Evolutionary conservation across 2,888 invertebrate species (phyloP).

Genomic region (Serrognathus titanus): DNA sequence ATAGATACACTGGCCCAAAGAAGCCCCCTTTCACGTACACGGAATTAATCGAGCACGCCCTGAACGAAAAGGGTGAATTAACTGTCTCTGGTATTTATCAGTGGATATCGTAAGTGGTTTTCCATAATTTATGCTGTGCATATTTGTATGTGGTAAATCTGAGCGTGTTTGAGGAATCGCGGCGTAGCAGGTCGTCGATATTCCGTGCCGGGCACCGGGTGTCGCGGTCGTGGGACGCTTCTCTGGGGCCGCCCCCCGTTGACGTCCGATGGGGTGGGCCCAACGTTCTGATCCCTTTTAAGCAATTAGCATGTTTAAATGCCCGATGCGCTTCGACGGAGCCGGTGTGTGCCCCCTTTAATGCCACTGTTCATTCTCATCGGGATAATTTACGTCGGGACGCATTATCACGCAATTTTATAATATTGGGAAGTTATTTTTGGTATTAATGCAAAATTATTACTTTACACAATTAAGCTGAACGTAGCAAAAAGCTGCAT

Average conservation of each 20-base stretch:
- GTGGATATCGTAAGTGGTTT: conserved; percentile 84
- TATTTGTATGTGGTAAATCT: conserved; percentile 33
- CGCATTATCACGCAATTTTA: too few species aligned
- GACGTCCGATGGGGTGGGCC: conserved; percentile 8
- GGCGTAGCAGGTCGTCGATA: conserved; percentile 39
- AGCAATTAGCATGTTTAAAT: conserved; percentile 39
- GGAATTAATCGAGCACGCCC: conserved; percentile 83
- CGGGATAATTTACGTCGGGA: too few species aligned
- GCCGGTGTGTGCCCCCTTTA: conserved; percentile 8
- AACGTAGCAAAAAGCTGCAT: conserved; percentile 33
- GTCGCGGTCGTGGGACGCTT: conserved; percentile 19
- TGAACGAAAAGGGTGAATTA: conserved; percentile 80
- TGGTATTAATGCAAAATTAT: background rate
- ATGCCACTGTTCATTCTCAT: too few species aligned
- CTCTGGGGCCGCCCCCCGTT: conserved; percentile 9
- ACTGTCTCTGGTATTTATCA: conserved; percentile 90
- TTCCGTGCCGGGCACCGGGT: conserved; percentile 43
- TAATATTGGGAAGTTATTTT: background rate
- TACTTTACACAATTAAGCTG: background rate
- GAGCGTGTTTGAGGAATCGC: conserved; percentile 29
- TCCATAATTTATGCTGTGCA: conserved; percentile 19
- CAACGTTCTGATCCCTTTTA: conserved; percentile 26
- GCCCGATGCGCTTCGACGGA: conserved; percentile 32
- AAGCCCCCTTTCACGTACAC: conserved; percentile 91
- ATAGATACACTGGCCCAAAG: conserved; percentile 55